phyloP scores from a whole-genome alignment of 37 sponge, comb jelly and placozoan species.

The Halichondria panicea region DNA sequence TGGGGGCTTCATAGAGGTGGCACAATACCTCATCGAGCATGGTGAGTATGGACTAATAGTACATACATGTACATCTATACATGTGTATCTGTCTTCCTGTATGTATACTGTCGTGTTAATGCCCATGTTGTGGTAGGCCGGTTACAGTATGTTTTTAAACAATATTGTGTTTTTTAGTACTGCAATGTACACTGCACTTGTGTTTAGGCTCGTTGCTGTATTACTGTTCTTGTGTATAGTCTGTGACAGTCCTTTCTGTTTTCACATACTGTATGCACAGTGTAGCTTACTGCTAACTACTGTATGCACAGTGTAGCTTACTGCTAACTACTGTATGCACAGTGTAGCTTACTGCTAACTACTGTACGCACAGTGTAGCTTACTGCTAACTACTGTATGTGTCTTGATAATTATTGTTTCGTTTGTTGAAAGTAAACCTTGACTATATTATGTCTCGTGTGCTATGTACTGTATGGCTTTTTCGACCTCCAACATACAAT shows the following conservation, averaged over 20 bases:
- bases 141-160: too few relatives aligned
- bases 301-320: neutral
- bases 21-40: conserved; percentile 62
- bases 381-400: too few relatives aligned
- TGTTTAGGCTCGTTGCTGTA: neutral
- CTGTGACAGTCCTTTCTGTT: neutral
- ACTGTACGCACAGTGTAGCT: too few relatives aligned
- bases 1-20: conserved; percentile 78
- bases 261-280: neutral
- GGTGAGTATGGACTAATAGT: conserved; percentile 17
- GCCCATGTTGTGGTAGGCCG: too few relatives aligned
- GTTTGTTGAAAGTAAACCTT: too few relatives aligned
- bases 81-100: conserved; percentile 5
- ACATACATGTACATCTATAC: conserved; percentile 7
- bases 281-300: neutral
- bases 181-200: too few relatives aligned
- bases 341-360: neutral
- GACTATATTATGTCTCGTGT: too few relatives aligned
- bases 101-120: neutral
- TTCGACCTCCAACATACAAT: neutral
- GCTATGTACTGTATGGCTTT: conserved; percentile 5
- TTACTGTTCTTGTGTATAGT: neutral
- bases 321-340: neutral
- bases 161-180: too few relatives aligned
- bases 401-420: too few relatives aligned